Evolutionary conservation across 2,888 invertebrate genomes (phyloP).

Genomic region (Archips xylosteana): DNA sequence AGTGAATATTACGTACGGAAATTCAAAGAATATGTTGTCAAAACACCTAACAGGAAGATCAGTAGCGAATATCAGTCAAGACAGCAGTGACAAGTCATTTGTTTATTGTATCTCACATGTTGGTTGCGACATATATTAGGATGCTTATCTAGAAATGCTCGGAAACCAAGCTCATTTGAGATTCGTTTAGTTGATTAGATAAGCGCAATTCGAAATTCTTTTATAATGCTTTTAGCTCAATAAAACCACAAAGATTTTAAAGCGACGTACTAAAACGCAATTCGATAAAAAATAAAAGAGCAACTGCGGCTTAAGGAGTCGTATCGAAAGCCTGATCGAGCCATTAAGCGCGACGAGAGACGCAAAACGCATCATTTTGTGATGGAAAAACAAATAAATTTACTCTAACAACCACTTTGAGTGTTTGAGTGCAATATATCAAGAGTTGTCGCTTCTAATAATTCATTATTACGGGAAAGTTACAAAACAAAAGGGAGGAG

Average conservation of each 20-base stretch:
- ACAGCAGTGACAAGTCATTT: constrained; percentile 22
- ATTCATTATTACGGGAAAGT: constrained; percentile 64
- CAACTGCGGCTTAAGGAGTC: constrained; percentile 47
- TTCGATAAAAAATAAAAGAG: constrained; percentile 29
- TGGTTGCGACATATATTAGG: constrained; percentile 23
- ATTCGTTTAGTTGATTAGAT: constrained; percentile 22
- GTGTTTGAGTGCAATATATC: constrained; percentile 64
- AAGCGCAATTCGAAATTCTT: neutral
- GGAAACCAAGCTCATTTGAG: constrained; percentile 24
- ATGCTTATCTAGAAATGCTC: constrained; percentile 32
- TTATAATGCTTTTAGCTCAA: neutral
- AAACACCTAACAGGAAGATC: constrained; percentile 4
- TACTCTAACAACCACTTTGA: constrained; percentile 64
- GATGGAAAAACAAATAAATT: constrained; percentile 76
- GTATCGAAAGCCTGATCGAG: constrained; percentile 43
- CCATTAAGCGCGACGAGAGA: constrained; percentile 58
- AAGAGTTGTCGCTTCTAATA: constrained; percentile 61
- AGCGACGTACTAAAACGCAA: constrained; percentile 1
- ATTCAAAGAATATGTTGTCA: neutral
- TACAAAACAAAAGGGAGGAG: constrained; percentile 57
- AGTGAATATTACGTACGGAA: neutral
- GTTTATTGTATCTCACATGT: constrained; percentile 21
- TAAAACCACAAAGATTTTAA: constrained; percentile 10
- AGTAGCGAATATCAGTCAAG: neutral
- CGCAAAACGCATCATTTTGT: constrained; percentile 66